These are phyloP conservation scores for Trichacis sp. DNA, from an alignment of 2,888 invertebrate species.

Conservation along the genomic window DNA sequence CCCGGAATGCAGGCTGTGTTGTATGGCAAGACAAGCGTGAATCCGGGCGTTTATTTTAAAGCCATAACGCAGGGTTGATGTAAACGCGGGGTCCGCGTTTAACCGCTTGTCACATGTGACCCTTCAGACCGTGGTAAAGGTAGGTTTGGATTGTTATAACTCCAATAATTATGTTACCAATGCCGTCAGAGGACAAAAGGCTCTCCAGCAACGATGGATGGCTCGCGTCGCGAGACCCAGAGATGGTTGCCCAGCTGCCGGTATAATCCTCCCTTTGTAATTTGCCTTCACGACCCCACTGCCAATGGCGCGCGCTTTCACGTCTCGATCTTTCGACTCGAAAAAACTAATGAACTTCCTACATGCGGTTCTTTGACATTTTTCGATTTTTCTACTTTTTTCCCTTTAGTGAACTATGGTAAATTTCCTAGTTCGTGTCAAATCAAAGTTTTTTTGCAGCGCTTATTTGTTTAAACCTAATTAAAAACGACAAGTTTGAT, in stretches of 20 bases:
- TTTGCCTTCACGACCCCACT: conserved; percentile 65
- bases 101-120: conserved; percentile 54
- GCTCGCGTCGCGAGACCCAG: conserved; percentile 43
- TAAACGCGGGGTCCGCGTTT: conserved; percentile 44
- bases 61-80: no score
- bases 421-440: no score
- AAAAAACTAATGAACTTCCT: no score
- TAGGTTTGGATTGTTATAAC: conserved; percentile 68
- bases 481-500: no score
- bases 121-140: conserved; percentile 46
- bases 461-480: no score
- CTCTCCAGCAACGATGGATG: conserved; percentile 53
- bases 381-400: no score
- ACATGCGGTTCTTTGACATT: no score
- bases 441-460: no score
- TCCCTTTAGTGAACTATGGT: no score
- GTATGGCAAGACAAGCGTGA: no score
- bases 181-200: conserved; percentile 67
- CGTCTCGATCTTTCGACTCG: conserved; percentile 5
- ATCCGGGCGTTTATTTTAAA: no score
- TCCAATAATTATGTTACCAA: conserved; percentile 69
- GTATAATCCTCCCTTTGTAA: conserved; percentile 69
- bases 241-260: conserved; percentile 68
- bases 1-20: no score
- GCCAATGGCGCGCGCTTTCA: conserved; percentile 58